Evolutionary conservation across 92 coral and sea anemone genomes (phyloP), one percentile per base, ranked within the genome.

Genomic region (Galaxea fascicularis): DNA sequence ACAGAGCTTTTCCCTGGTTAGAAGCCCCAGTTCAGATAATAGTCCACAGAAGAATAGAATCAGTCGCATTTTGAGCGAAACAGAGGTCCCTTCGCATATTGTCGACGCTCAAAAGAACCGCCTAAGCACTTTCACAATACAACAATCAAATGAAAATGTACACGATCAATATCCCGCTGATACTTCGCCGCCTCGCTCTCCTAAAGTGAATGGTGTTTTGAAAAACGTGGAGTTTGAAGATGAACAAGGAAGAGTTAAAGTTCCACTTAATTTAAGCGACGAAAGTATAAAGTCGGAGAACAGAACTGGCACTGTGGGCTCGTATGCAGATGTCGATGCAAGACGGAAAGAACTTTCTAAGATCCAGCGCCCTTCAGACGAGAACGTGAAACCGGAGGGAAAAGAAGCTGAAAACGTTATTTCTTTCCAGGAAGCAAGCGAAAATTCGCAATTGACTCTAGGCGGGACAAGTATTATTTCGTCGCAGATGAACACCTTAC

Each of bases 61-160:
- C 10, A 93, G 94, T 79, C 82, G 92, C 10, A 80, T 93, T 82
- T 71, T 93, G 24, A 90, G 96, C 82, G 93, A 93, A 27, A 91
- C 95, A 0, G 98, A 93, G 8, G 87, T 88, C 0, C 87, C 95
- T 6, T 85, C 93, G 14, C 86, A 79, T 24, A 20, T 75, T 15
- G 83, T 52, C 10, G 98, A 92, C 5, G 78, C 60, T 11, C 89
- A 74, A 39, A 87, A 88, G 73, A 94, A 83, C 65, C 90, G 95
- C 11, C 79, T 90, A 22, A 84, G 90, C 35, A 78, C 79, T 7
- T 69, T 92, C 20, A 74, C 91, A 90, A 65, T 84, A 44, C 86
- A 76, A 53, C 77, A 75, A 3, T 60, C 79, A 45, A 88, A 29
- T 20, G 89, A 85, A 52, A 67, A 71, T 51, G 65, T 49, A 10